Percentiles rank a stretch among this genome's conserved stretches.
These are phyloP conservation scores for Drosophila monieri DNA, from an alignment of 2,888 invertebrate species.

Conservation along the genomic window DNA sequence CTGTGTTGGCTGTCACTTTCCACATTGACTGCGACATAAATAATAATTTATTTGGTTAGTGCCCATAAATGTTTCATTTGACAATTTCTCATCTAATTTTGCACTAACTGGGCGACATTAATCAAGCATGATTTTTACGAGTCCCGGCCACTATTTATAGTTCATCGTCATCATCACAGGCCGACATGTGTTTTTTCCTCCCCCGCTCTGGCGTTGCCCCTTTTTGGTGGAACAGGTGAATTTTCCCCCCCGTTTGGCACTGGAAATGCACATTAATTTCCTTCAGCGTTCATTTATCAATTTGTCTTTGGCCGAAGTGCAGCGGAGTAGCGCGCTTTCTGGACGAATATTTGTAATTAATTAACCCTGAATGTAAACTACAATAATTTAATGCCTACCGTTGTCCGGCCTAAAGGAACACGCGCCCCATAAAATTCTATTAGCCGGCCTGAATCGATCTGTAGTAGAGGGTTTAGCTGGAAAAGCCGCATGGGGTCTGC, in stretches of 20 bases:
- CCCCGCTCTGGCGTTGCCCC: neutral
- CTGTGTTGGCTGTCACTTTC: constrained; percentile 51
- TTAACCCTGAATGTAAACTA: constrained; percentile 55
- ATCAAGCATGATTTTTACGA: constrained; percentile 55
- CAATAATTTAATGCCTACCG: constrained; percentile 55
- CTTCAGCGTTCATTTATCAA: constrained; percentile 68
- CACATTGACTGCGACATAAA: constrained; percentile 61
- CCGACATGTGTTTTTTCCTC: constrained; percentile 56
- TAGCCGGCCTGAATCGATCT: constrained; percentile 34
- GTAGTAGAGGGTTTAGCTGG: constrained; percentile 46
- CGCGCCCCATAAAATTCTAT: constrained; percentile 37
- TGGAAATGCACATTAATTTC: constrained; percentile 61
- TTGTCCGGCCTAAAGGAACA: constrained; percentile 31
- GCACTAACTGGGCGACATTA: constrained; percentile 65
- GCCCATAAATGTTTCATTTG: constrained; percentile 53
- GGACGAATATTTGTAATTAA: constrained; percentile 78
- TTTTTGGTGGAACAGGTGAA: constrained; percentile 56
- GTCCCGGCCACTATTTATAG: constrained; percentile 60
- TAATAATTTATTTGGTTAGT: constrained; percentile 65
- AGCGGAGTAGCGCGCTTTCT: constrained; percentile 38
- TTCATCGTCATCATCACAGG: constrained; percentile 28
- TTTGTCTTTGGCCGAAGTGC: constrained; percentile 53
- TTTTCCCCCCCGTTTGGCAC: constrained; percentile 13
- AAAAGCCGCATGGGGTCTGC: constrained; percentile 59
- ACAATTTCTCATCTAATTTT: constrained; percentile 74